Evolutionary conservation across 2,113 vertebrate species (phyloP), one percentile per base, ranked within the genome.

Genomic region (Tenebrosternarchus preto): DNA sequence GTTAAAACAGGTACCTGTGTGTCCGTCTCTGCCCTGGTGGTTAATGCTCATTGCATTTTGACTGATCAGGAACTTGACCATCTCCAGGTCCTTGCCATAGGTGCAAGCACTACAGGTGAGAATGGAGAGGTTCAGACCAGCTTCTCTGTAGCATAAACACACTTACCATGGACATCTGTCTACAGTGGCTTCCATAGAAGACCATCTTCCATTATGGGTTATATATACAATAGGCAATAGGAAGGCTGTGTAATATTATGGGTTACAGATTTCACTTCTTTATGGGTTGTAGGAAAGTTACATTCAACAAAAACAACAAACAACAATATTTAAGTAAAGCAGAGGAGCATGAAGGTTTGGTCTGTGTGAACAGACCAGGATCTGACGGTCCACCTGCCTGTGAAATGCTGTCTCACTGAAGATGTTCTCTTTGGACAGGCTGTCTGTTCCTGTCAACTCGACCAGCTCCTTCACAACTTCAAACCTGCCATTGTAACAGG

Each of bases 401-500:
- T 98, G 96, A 90, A 98, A 95, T 56, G 93, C 94, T 0, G 96
- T 98, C 90, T 99, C 96, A 43, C 98, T 99, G 91, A 98, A 98
- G 85, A 98, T 98, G 33, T 98, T 98, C 87, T 98, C 98, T 80
- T 98, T 98, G 15, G 91, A 89, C 81, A 98, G 91, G 61, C 96
- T 98, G 70, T 99, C 98, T 29, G 93, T 92, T 76, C 96, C 95
- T 0, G 96, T 94, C 57, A 94, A 86, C 83, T 96, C 94, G 43
- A 98, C 87, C 0, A 99, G 91, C 87, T 96, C 96, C 86, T 95
- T 96, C 72, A 91, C 95, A 0, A 93, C 93, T 43, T 95, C 94
- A 81, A 93, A 92, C 85, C 95, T 97, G 0, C 96, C 97, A 2
- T 92, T 97, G 86, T 98, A 98, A 56, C 96, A 97, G 1, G 96